A percentile compares a stretch with the other conserved stretches of the same genome.
Evolutionary conservation across 1,140 invertebrate genomes (phyloP).

Genomic region (Heliconius melpomene): DNA sequence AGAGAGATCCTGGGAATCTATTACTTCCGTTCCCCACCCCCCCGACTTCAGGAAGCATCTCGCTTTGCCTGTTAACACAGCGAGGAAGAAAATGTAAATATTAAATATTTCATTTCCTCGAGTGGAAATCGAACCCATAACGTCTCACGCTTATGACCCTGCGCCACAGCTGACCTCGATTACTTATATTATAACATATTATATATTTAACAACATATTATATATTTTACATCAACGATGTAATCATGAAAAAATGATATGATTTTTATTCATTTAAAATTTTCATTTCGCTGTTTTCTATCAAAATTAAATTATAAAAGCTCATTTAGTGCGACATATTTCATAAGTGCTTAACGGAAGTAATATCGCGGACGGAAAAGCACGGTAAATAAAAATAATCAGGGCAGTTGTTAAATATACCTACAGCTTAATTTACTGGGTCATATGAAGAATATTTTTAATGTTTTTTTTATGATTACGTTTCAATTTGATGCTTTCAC

Average conservation of each 20-base stretch:
- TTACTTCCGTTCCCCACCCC: too few species aligned
- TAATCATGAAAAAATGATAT: neutral
- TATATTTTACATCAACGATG: neutral
- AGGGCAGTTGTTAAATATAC: slow-evolving; percentile 21
- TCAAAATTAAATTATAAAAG: slow-evolving; percentile 12
- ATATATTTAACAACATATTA: too few species aligned
- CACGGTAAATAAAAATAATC: slow-evolving; percentile 22
- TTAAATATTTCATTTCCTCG: too few species aligned
- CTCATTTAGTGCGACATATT: slow-evolving; percentile 18
- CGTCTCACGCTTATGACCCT: too few species aligned
- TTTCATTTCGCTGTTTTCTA: neutral
- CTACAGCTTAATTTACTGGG: slow-evolving; percentile 24
- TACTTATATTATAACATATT: too few species aligned
- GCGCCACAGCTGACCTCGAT: too few species aligned
- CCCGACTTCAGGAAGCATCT: too few species aligned
- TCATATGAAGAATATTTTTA: slow-evolving; percentile 20
- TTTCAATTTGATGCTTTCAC: neutral
- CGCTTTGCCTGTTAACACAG: too few species aligned
- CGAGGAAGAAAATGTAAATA: too few species aligned
- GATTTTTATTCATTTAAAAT: neutral
- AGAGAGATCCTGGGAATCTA: too few species aligned
- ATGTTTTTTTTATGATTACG: neutral
- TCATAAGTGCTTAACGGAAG: slow-evolving; percentile 26
- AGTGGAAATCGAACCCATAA: too few species aligned
- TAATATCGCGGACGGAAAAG: slow-evolving; percentile 22